Evolutionary conservation across 2,888 invertebrate species (phyloP), one percentile per base, ranked within the genome.

Genomic region (Bibio marci): DNA sequence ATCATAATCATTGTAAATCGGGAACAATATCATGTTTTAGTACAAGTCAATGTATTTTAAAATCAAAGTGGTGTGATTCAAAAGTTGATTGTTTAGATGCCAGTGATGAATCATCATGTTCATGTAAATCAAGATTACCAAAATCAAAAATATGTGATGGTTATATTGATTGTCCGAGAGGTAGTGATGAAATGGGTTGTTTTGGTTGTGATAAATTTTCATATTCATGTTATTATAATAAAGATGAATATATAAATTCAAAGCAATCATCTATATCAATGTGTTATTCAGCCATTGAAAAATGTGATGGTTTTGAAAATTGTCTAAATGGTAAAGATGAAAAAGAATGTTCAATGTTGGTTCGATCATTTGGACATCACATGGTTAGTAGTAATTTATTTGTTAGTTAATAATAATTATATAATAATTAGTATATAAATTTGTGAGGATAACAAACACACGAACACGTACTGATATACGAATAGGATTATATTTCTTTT

Each of bases 111-210:
- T 60, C 64, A 0, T 62, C 63, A 11, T 88, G 88, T 50, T 67
- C 71, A 1, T 88, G 88, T 52, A 72, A 68, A 41, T 64, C 73
- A n/a, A 69, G 82, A 41, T 67, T 87, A 11, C 68, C 70, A 13
- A 62, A 63, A 34, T 62, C 69, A 3, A 69, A 80, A 46, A 55
- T 76, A 1, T 88, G 88, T 52, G 88, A 88, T 56, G 82, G 81
- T 13, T 83, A 79, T 51, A 71, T 73, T 35, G 87, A 87, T 52
- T 87, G 85, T 55, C 86, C 85, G 0, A 69, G 71, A 48, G 80
- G 76, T 15, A 82, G 81, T 62, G 86, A 86, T 50, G 86, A 87
- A 63, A 60, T 76, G 49, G 80, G 75, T 15, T 87, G 86, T 54
- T 73, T 72, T 52, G 81, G 83, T 80, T 87, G 86, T 48, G 63